phyloP scores from a whole-genome alignment of 2,797 vertebrate species.

The Neomorphus geoffroyi region DNA sequence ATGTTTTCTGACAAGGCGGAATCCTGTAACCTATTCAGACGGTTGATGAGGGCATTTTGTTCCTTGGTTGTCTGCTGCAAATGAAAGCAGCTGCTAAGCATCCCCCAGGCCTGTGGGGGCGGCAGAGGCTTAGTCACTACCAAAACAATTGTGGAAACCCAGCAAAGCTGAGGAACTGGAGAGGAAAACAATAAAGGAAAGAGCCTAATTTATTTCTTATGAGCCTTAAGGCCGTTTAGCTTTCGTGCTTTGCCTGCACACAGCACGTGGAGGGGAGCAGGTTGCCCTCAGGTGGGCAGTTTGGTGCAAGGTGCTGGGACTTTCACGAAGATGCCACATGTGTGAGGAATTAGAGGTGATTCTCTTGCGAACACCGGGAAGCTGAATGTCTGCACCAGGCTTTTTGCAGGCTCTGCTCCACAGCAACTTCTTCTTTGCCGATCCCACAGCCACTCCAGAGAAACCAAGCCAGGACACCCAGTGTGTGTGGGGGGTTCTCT shows the following conservation, averaged over 20 bases:
- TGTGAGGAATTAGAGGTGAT: neutral
- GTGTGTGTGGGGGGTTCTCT: rapidly evolving
- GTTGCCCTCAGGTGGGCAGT: neutral
- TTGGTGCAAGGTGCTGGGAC: neutral
- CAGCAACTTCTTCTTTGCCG: rapidly evolving
- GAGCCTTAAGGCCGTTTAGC: neutral
- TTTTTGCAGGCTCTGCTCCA: neutral
- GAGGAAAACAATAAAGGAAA: neutral
- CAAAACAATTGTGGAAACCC: neutral
- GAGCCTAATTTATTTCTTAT: neutral
- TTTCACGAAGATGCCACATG: neutral
- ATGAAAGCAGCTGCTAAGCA: neutral
- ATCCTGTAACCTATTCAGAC: neutral
- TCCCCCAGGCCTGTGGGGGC: neutral
- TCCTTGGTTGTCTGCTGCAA: neutral
- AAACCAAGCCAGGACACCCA: neutral
- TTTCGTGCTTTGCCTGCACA: neutral
- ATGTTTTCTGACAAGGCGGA: neutral
- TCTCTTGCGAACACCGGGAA: neutral
- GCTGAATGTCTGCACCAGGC: neutral
- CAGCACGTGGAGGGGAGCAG: neutral
- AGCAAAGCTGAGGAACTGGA: neutral
- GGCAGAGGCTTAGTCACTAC: rapidly evolving
- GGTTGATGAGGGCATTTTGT: neutral
- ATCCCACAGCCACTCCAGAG: rapidly evolving